These are phyloP conservation scores for Hexactinellida sp. DNA, from an alignment of 37 sponge, comb jelly and placozoan species.

Conservation along the genomic window DNA sequence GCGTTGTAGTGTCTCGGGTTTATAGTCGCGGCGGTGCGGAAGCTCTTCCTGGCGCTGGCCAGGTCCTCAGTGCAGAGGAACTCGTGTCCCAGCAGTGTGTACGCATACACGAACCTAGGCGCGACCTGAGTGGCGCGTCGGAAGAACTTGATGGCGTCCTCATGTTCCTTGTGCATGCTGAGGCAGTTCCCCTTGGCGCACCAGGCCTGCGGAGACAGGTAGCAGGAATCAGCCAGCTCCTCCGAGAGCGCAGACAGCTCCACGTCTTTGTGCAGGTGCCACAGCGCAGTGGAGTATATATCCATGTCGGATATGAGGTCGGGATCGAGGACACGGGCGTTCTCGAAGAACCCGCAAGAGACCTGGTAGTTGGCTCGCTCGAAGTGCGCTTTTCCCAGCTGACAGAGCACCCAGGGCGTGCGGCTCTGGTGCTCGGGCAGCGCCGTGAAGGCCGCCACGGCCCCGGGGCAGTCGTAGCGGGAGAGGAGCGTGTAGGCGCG, in stretches of 20 bases:
- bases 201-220: conserved; percentile 39
- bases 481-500: conserved; percentile 50
- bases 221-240: conserved; percentile 35
- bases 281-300: conserved; percentile 57
- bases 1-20: conserved; percentile 78
- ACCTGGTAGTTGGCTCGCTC: conserved; percentile 48
- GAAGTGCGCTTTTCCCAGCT: conserved; percentile 57
- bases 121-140: conserved; percentile 50
- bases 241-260: conserved; percentile 59
- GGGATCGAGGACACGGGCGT: conserved; percentile 39
- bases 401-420: conserved; percentile 62
- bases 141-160: conserved; percentile 68
- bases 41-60: conserved; percentile 52
- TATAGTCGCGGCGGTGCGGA: conserved; percentile 40
- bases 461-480: conserved; percentile 37
- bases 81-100: conserved; percentile 81
- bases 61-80: conserved; percentile 50
- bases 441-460: conserved; percentile 35
- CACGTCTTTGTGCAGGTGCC: conserved; percentile 63
- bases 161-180: conserved; percentile 65
- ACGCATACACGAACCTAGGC: conserved; percentile 53
- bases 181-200: conserved; percentile 70
- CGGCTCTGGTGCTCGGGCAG: conserved; percentile 52
- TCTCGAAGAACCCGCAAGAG: conserved; percentile 25
- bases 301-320: conserved; percentile 62